phyloP scores from a whole-genome alignment of 2,113 vertebrate species.

The Pangasianodon hypophthalmus region DNA sequence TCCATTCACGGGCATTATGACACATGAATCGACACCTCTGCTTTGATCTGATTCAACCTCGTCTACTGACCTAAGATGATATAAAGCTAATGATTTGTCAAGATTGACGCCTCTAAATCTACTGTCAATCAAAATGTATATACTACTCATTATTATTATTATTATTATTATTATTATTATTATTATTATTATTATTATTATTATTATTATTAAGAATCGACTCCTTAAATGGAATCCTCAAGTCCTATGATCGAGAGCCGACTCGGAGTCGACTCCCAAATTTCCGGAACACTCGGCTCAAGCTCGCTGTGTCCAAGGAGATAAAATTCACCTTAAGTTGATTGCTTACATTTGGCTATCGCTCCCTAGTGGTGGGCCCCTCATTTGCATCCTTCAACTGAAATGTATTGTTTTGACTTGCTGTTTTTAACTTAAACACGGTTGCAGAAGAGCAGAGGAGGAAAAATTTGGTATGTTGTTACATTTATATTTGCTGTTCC shows the following conservation, averaged over 20 bases:
- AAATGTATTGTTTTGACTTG: neutral
- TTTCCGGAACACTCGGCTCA: neutral
- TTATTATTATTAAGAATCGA: neutral
- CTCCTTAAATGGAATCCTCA: neutral
- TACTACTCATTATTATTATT: neutral
- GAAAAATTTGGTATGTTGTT: neutral
- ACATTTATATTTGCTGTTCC: neutral
- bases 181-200: neutral
- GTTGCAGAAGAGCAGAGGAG: neutral
- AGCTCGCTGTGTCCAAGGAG: neutral
- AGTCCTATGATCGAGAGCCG: neutral
- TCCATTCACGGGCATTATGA: neutral
- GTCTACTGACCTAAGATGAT: neutral
- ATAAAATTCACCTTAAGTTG: neutral
- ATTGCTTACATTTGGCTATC: neutral
- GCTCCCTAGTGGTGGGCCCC: conserved; percentile 1
- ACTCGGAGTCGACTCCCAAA: neutral
- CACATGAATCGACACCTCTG: neutral
- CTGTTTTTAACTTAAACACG: neutral
- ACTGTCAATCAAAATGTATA: neutral
- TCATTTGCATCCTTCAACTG: neutral
- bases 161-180: neutral
- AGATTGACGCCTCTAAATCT: neutral
- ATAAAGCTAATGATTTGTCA: neutral
- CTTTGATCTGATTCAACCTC: neutral